A percentile compares a stretch with the other conserved stretches of the same genome.
These are phyloP conservation scores for Eremobia ochroleuca DNA, from an alignment of 2,888 invertebrate genomes.

Conservation along the genomic window DNA sequence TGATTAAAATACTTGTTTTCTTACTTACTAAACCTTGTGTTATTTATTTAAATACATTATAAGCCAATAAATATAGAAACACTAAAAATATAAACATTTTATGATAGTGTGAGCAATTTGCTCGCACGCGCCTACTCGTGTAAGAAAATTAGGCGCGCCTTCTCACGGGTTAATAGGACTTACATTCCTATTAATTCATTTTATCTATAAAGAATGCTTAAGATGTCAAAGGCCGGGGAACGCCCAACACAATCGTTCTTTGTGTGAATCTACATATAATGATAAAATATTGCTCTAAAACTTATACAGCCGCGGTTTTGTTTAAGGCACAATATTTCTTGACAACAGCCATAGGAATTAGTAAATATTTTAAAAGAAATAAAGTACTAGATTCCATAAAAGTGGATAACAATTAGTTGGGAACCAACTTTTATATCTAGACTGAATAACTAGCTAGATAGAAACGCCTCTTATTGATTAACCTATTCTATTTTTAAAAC, in stretches of 20 bases:
- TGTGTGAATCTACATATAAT: slow-evolving; percentile 50
- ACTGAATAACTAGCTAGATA: background rate
- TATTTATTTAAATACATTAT: no score
- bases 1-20: no score
- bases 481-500: slow-evolving; percentile 30
- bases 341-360: background rate
- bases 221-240: slow-evolving; percentile 58
- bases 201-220: slow-evolving; percentile 57
- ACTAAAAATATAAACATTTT: no score
- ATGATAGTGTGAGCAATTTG: no score
- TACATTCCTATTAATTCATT: slow-evolving; percentile 52
- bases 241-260: slow-evolving; percentile 47
- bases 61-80: no score
- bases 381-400: background rate
- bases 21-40: no score
- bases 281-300: slow-evolving; percentile 52
- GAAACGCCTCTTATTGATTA: slow-evolving; percentile 35
- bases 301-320: slow-evolving; percentile 42
- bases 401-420: background rate
- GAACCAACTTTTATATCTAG: background rate
- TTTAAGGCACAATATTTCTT: slow-evolving; percentile 28
- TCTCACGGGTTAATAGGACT: no score
- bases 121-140: no score
- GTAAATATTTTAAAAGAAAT: slow-evolving; percentile 26
- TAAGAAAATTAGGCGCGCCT: no score